phyloP scores from a whole-genome alignment of 1,140 invertebrate genomes.

The Pseudoatta argentina region DNA sequence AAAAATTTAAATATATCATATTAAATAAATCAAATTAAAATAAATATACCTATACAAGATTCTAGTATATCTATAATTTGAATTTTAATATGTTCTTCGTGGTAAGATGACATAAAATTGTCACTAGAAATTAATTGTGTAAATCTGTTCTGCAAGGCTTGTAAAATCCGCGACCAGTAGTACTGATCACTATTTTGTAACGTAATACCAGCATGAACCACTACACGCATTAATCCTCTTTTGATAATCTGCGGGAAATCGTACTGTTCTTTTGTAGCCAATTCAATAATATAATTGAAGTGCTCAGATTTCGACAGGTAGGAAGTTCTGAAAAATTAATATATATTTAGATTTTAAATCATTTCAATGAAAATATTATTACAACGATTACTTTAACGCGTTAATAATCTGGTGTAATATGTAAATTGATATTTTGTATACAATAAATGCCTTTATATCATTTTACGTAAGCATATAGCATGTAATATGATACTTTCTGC shows the following conservation, averaged over 20 bases:
- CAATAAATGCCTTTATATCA: slow-evolving; percentile 16
- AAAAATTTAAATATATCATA: slow-evolving; percentile 18
- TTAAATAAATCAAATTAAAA: slow-evolving; percentile 8
- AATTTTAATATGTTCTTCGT: slow-evolving; percentile 88
- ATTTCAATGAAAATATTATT: neutral
- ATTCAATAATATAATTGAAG: slow-evolving; percentile 82
- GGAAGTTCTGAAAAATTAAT: slow-evolving; percentile 70
- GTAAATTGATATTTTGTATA: neutral
- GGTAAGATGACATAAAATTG: slow-evolving; percentile 88
- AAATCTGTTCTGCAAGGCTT: slow-evolving; percentile 88
- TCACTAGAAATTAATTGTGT: slow-evolving; percentile 87
- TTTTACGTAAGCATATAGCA: slow-evolving; percentile 4
- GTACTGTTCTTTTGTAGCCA: slow-evolving; percentile 84
- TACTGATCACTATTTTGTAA: slow-evolving; percentile 80
- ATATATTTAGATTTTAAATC: slow-evolving; percentile 33
- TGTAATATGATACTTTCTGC: neutral
- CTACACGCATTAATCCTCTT: slow-evolving; percentile 86
- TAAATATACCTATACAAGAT: slow-evolving; percentile 87
- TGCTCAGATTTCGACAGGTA: slow-evolving; percentile 79
- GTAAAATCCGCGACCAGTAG: slow-evolving; percentile 88
- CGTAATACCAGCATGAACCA: slow-evolving; percentile 85
- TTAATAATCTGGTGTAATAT: slow-evolving; percentile 9
- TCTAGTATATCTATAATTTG: slow-evolving; percentile 90
- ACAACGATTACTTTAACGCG: slow-evolving; percentile 31
- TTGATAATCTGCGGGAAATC: slow-evolving; percentile 86